Base-by-base conservation (phyloP, 2,113 vertebrate species). In the Todiramphus saurophagus region DNA sequence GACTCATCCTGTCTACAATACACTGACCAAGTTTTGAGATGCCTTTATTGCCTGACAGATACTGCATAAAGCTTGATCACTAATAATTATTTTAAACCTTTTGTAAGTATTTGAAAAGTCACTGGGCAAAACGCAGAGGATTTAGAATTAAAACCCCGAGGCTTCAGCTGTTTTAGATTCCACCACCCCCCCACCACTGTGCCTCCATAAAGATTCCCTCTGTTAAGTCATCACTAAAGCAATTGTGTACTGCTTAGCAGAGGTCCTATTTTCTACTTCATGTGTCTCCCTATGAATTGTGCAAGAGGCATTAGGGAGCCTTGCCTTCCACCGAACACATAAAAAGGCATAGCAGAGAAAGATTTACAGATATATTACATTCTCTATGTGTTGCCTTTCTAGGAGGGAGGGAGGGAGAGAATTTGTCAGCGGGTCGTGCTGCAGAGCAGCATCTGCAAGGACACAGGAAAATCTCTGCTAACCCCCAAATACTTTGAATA, bases 201-300 rank as follows among this genome's bases (percentile, higher is more conserved):
- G 81, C 35, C n/a, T 96, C 81, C 70, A 16, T 53, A 64, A 91
- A 96, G 84, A 87, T 93, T 95, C 89, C 84, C 89, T 91, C 87
- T 93, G 87, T 94, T 89, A 96, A 80, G 74, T 89, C 87, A 62
- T 97, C 81, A 37, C 84, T 53, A 83, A 84, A 95, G 93, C 93
- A 94, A 93, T 90, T 15, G 8, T 83, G 84, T 89, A 31, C 75
- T 96, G 10, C 87, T 97, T 94, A 96, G 69, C 70, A 93, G 90
- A 96, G 93, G 84, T 91, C 84, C 92, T 94, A 77, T 97, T 95
- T 94, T 91, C 93, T 95, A 67, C 94, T 93, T 89, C 89, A 35
- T 81, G 59, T 91, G 89, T 73, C 89, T 96, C 89, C 89, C 93
- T 63, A 35, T 92, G 94, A 95, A 94, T 96, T 93, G 92, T 94